Evolutionary conservation across 2,888 invertebrate species (phyloP), one percentile per base, ranked within the genome.

Genomic region (Kryphioiulus occultus): DNA sequence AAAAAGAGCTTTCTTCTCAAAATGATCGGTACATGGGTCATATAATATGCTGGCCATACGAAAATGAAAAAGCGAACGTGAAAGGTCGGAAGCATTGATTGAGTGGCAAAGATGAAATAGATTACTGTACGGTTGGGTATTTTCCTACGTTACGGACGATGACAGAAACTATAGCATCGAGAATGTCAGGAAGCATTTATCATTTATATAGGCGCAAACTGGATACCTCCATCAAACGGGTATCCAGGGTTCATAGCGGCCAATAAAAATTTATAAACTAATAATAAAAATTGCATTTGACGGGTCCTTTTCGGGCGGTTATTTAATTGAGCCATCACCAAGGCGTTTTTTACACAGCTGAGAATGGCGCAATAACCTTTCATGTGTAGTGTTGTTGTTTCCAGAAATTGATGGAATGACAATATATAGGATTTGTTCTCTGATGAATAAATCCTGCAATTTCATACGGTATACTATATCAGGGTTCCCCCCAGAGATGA

Each of bases 91-190:
- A 68, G 26, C 68, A 68, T 68, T 68, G 68, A 68, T 68, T 68
- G 68, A 68, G 68, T 68, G 68, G 68, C 68, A 68, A 68, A 68
- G 68, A 68, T 68, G 68, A 68, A 68, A 68, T 68, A 68, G 68
- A 68, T 68, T 68, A 68, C 68, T 2, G 26, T 68, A 68, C 68
- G 22, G 26, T 68, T 22, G 19, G 68, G 26, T 68, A 68, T 68
- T 68, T 68, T 68, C 68, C 68, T 68, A 68, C 10, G 68, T 68
- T 68, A 26, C 9, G 19, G 22, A 26, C 68, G 68, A 68, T 68
- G 68, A 68, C 68, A 68, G 68, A 68, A 68, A 22, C 68, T 68
- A 68, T 26, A 9, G 68, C 26, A 68, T 10, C 68, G 26, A 68
- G 12, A 68, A 68, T 12, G 22, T 26, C 68, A 68, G 68, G 68